Evolutionary conservation across 2,888 invertebrate species (phyloP).

Genomic region (Acrocyrtus sp.): DNA sequence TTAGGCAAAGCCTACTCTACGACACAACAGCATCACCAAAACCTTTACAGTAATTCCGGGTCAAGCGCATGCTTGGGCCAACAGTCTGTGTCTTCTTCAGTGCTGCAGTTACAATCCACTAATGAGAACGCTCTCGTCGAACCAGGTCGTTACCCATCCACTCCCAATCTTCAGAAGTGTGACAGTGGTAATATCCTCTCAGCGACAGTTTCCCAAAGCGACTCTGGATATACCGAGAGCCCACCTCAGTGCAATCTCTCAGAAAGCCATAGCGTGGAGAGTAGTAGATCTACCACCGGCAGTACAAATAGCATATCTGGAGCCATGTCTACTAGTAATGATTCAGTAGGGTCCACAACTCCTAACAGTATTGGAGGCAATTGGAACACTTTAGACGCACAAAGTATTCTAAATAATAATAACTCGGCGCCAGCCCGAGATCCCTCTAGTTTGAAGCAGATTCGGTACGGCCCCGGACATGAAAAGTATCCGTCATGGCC

Average conservation of each 20-base stretch:
- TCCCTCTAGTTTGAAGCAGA: slow-evolving; percentile 75
- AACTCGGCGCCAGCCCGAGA: slow-evolving; percentile 72
- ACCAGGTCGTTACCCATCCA: slow-evolving; percentile 40
- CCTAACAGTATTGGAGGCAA: slow-evolving; percentile 37
- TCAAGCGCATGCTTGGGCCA: slow-evolving; percentile 35
- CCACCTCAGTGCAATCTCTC: slow-evolving; percentile 26
- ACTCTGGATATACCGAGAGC: not conserved
- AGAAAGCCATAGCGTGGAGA: slow-evolving; percentile 24
- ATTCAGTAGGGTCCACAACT: slow-evolving; percentile 16
- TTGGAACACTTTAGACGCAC: slow-evolving; percentile 34
- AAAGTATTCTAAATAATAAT: slow-evolving; percentile 33
- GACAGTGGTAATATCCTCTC: slow-evolving; percentile 16
- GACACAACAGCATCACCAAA: slow-evolving; percentile 14
- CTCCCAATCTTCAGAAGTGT: slow-evolving; percentile 45
- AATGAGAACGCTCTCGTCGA: slow-evolving; percentile 41
- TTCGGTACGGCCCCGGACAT: slow-evolving; percentile 77
- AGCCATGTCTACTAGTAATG: slow-evolving; percentile 46
- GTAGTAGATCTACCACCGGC: slow-evolving; percentile 15
- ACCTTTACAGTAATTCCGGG: slow-evolving; percentile 38
- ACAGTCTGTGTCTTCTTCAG: slow-evolving; percentile 24
- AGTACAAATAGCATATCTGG: slow-evolving; percentile 40
- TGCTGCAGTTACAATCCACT: slow-evolving; percentile 18
- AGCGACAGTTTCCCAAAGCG: not conserved
- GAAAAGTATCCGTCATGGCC: slow-evolving; percentile 83
- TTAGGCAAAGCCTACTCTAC: slow-evolving; percentile 33